Percentiles rank a stretch among this genome's conserved stretches.
Conservation (phyloP, 2,113 vertebrate species). For the Coracopsis vasa region DNA sequence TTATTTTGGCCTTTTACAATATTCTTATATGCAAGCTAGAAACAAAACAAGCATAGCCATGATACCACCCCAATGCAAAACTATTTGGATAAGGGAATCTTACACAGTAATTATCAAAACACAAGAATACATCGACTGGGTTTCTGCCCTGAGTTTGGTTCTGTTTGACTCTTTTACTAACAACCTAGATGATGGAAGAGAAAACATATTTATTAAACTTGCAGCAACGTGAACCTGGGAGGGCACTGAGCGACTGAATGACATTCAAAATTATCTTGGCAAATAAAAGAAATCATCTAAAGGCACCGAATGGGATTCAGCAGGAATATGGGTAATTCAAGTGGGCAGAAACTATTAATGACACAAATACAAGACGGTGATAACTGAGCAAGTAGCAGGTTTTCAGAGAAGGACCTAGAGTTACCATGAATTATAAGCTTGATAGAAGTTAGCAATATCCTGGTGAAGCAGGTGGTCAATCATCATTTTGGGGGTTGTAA, state of each 20-base stretch:
- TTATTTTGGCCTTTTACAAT: not conserved
- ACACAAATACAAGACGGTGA: not conserved
- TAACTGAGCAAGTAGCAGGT: not conserved
- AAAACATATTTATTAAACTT: conserved; percentile 29
- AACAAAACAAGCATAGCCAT: not conserved
- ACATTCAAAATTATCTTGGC: not conserved
- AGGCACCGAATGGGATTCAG: not conserved
- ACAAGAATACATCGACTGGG: not conserved
- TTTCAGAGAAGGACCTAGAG: not conserved
- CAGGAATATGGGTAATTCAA: not conserved
- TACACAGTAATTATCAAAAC: not conserved
- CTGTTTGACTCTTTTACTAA: not conserved
- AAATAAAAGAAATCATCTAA: not conserved
- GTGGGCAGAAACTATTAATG: not conserved
- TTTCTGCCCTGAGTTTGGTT: conserved; percentile 10
- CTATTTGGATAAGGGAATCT: not conserved
- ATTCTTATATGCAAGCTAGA: not conserved
- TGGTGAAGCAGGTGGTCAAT: not conserved
- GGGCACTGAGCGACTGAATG: not conserved
- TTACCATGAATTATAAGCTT: not conserved
- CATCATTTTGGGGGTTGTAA: not conserved
- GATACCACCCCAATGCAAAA: not conserved
- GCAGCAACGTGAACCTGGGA: not conserved
- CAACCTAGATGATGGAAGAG: not conserved
- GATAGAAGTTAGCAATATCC: not conserved